These are phyloP conservation scores for Cataglyphis hispanica DNA, from an alignment of 1,140 invertebrate species.

Conservation along the genomic window DNA sequence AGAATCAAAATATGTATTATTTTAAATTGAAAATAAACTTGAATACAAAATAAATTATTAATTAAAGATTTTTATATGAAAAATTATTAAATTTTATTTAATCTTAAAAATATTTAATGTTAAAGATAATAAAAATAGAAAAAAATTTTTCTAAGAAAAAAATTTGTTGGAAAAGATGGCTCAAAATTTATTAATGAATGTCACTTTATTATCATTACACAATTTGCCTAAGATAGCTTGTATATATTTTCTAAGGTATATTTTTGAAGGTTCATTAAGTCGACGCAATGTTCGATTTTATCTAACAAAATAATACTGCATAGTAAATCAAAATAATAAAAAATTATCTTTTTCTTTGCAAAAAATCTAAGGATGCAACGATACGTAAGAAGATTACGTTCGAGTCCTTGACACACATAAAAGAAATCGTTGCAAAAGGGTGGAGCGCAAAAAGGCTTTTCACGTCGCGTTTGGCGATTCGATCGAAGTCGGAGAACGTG, in stretches of 20 bases:
- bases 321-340: constrained; percentile 27
- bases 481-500: constrained; percentile 40
- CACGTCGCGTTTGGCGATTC: constrained; percentile 29
- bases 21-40: background rate
- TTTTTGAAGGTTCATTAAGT: background rate
- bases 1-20: background rate
- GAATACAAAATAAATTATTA: background rate
- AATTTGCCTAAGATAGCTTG: background rate
- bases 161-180: background rate
- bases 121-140: background rate
- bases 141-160: background rate
- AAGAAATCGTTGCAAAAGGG: constrained; percentile 29
- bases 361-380: constrained; percentile 44
- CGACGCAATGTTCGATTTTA: constrained; percentile 4
- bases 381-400: constrained; percentile 53
- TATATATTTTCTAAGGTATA: background rate
- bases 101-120: background rate
- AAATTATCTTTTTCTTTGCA: constrained; percentile 37
- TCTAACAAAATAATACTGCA: background rate
- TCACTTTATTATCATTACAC: background rate
- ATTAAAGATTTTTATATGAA: background rate
- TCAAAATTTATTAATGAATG: background rate
- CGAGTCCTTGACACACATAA: constrained; percentile 57
- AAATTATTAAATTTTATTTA: background rate
- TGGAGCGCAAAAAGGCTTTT: constrained; percentile 53